Conservation (phyloP, 2,888 invertebrate genomes). For the Coelinius sp. region DNA sequence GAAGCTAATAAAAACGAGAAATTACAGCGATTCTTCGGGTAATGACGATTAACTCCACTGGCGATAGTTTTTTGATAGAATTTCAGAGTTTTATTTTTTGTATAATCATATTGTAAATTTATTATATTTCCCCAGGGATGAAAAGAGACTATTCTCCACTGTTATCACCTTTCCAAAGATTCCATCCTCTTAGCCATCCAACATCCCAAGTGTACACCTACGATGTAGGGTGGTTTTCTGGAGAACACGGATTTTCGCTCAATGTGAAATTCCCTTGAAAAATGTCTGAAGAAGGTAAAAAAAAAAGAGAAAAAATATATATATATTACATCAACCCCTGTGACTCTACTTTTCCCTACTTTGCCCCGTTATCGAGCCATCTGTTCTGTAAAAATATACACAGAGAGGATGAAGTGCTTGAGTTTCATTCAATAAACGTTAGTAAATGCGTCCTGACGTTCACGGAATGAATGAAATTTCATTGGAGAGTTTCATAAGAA, state of each 20-base stretch:
- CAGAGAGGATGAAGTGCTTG: neutral
- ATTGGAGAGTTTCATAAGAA: neutral
- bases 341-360: neutral
- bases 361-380: neutral
- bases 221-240: neutral
- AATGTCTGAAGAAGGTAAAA: neutral
- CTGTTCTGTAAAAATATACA: neutral
- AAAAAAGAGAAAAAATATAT: no score
- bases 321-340: neutral
- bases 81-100: neutral
- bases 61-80: no score
- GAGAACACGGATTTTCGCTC: constrained; percentile 44
- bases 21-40: neutral
- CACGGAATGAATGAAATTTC: neutral
- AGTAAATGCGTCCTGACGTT: neutral
- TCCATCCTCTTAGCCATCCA: neutral
- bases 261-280: constrained; percentile 34
- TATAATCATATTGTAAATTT: no score
- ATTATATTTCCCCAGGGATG: neutral
- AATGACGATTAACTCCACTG: neutral
- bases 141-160: neutral
- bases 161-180: constrained; percentile 4
- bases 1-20: neutral
- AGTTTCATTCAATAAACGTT: neutral
- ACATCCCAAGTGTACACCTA: constrained; percentile 32